Base-by-base conservation (phyloP, 2,888 invertebrate genomes). In the Torymus aiolomorphi region DNA sequence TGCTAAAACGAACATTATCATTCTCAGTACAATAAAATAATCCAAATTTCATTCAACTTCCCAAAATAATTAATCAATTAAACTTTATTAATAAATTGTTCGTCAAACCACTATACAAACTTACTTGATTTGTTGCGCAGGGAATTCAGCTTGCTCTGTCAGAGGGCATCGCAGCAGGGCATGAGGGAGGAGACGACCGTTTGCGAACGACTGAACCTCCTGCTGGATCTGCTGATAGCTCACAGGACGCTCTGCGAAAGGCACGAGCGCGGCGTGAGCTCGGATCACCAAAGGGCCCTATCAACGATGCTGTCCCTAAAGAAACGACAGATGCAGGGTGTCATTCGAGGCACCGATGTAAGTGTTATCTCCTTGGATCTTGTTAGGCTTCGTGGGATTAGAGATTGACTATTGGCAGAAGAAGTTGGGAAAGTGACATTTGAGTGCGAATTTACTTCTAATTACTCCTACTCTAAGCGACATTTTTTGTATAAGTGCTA, bases 271-370 rank as follows among this genome's bases (percentile, higher is more conserved):
- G 93, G 93, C 4, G 92, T 93, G 1, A 92, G 92, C 18, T 92
- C 92, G 18, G 94, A 94, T 86, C 94, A 94, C 87, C 93, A 93
- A 83, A 91, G 91, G 51, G 93, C 93, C 0, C 87, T 93, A 10
- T 92, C 93, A 2, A 93, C 93, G 83, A 93, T 94, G 93, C 85
- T 93, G 54, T 91, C 92, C 2, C 88, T 94, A 72, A 94, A 94
- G 85, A 93, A 93, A 83, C 89, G 93, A 67, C 93, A 93, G 86
- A 93, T 93, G 86, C 93, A 93, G 85, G 93, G 93, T 1, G 93
- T 93, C 12, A 93, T 94, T 82, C 90, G 92, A 73, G 93, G 93
- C 31, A 92, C 92, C 62, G 93, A 93, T 87, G 93, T 93, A 89
- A 90, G 91, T 89, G 20, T 24, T n/a, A 18, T 3, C 24, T 24